Evolutionary conservation across 2,888 invertebrate genomes (phyloP).

Genomic region (Leucophenga maculata): DNA sequence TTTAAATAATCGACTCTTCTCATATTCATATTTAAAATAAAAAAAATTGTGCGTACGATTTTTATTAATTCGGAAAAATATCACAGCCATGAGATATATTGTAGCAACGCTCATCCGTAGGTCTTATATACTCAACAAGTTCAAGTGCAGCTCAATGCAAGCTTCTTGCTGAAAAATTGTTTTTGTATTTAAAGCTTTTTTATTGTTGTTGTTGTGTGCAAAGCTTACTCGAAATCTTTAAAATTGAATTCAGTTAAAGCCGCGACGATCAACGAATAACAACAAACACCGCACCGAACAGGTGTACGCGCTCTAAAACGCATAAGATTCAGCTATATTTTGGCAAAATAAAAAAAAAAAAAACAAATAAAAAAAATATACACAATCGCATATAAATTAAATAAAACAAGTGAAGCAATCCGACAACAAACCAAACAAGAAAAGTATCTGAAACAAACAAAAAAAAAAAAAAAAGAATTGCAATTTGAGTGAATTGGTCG

Average conservation of each 20-base stretch:
- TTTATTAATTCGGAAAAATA: too few relatives aligned
- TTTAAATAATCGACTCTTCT: too few relatives aligned
- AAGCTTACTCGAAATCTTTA: too few relatives aligned
- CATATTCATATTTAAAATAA: too few relatives aligned
- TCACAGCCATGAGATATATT: too few relatives aligned
- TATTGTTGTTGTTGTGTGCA: too few relatives aligned
- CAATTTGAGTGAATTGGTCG: neutral
- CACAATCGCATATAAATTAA: neutral
- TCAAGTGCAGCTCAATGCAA: too few relatives aligned
- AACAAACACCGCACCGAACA: slow-evolving; percentile 7
- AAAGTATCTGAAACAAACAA: neutral
- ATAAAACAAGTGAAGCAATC: neutral
- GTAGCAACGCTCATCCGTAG: too few relatives aligned
- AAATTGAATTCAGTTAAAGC: slow-evolving; percentile 40
- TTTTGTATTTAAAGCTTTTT: too few relatives aligned
- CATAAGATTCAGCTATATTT: neutral
- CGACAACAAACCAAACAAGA: neutral
- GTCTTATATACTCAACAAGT: too few relatives aligned
- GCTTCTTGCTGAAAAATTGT: too few relatives aligned
- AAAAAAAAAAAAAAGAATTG: slow-evolving; percentile 10
- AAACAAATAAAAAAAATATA: neutral
- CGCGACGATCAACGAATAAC: slow-evolving; percentile 32
- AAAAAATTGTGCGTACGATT: too few relatives aligned
- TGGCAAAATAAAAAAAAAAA: slow-evolving; percentile 1
- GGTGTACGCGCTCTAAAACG: slow-evolving; percentile 13